Percentiles rank a stretch among this genome's conserved stretches.
These are phyloP conservation scores for Taphrorychus bicolor DNA, from an alignment of 2,888 invertebrate genomes.

Conservation along the genomic window DNA sequence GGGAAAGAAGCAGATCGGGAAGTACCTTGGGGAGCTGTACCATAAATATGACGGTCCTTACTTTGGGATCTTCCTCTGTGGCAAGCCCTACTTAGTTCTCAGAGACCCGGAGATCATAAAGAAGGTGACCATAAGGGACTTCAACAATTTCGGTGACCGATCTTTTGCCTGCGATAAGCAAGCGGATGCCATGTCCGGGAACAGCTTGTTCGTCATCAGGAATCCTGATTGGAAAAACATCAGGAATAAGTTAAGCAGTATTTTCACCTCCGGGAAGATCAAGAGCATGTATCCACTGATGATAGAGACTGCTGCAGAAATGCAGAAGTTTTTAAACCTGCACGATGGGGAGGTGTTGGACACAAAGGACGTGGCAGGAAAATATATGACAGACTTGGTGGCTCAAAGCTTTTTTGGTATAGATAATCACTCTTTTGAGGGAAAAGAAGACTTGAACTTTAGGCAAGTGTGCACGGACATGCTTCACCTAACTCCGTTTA, in stretches of 20 bases:
- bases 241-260: conserved; percentile 63
- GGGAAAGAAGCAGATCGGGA: conserved; percentile 53
- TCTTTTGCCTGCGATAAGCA: conserved; percentile 60
- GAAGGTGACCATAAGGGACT: conserved; percentile 60
- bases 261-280: conserved; percentile 64
- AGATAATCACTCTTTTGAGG: conserved; percentile 56
- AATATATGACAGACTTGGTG: conserved; percentile 61
- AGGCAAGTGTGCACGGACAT: conserved; percentile 54
- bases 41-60: conserved; percentile 51
- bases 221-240: conserved; percentile 64
- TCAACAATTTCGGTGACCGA: conserved; percentile 61
- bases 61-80: conserved; percentile 61
- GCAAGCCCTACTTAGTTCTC: conserved; percentile 60
- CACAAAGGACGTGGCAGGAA: conserved; percentile 54
- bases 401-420: conserved; percentile 61
- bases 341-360: conserved; percentile 46
- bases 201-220: conserved; percentile 59
- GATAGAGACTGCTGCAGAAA: conserved; percentile 54
- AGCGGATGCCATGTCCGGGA: conserved; percentile 59
- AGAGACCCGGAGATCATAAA: conserved; percentile 61
- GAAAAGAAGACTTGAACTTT: conserved; percentile 54
- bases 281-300: conserved; percentile 63
- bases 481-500: conserved; percentile 51
- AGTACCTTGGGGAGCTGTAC: conserved; percentile 55
- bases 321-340: conserved; percentile 50